These are phyloP conservation scores for Parascotia fuliginaria DNA, from an alignment of 2,888 invertebrate species.

Conservation along the genomic window DNA sequence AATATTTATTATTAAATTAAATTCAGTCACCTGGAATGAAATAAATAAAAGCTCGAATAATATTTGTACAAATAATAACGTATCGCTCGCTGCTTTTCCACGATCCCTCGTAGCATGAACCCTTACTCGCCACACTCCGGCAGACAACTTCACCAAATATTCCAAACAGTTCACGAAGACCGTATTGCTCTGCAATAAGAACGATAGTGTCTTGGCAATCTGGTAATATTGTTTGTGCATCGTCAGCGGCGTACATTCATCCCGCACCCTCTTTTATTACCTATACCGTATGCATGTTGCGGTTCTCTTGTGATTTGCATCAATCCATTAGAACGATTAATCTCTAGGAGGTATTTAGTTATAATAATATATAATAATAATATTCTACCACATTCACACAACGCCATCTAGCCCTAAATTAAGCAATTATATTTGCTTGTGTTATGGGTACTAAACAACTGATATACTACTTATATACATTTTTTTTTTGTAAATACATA, in stretches of 20 bases:
- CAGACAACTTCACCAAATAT: constrained; percentile 62
- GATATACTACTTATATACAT: too few species aligned
- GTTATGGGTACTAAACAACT: too few species aligned
- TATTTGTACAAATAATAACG: constrained; percentile 65
- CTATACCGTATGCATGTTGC: constrained; percentile 80
- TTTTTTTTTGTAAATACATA: too few species aligned
- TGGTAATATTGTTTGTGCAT: constrained; percentile 44
- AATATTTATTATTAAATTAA: constrained; percentile 4
- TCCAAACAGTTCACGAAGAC: constrained; percentile 34
- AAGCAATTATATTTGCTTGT: too few species aligned
- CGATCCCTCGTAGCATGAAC: constrained; percentile 73
- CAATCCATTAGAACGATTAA: constrained; percentile 80
- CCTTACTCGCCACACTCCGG: constrained; percentile 73
- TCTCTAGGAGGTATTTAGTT: constrained; percentile 63
- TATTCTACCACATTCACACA: too few species aligned
- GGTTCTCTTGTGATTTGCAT: constrained; percentile 74
- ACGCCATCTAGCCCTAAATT: too few species aligned
- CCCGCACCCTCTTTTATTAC: constrained; percentile 79
- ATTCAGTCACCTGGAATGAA: constrained; percentile 60
- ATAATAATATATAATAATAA: too few species aligned
- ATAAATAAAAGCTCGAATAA: constrained; percentile 67
- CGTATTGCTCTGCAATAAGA: constrained; percentile 55
- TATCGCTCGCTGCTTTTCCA: constrained; percentile 60
- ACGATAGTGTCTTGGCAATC: constrained; percentile 45
- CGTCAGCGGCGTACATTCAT: constrained; percentile 74